Percentiles rank a stretch among this genome's conserved stretches.
phyloP scores from a whole-genome alignment of 2,797 vertebrate genomes.

The Pantherophis alleghaniensis region DNA sequence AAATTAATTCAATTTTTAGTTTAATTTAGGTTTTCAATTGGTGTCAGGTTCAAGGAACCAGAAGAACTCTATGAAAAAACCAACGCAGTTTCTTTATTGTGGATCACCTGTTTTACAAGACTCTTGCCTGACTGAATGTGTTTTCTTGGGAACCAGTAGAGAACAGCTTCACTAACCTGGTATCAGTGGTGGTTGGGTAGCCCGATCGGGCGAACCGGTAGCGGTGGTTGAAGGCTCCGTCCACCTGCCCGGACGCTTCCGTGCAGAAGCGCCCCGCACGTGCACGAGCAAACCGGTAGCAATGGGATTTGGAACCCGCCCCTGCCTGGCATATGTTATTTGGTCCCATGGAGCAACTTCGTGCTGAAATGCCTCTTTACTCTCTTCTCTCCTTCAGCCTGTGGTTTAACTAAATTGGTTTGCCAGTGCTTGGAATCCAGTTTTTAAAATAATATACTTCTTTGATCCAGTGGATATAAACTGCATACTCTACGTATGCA shows the following conservation, averaged over 20 bases:
- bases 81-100: neutral
- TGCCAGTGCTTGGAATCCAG: neutral
- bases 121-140: neutral
- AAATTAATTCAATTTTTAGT: neutral
- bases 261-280: no score
- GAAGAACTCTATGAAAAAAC: neutral
- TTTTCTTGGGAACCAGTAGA: neutral
- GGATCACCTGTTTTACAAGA: neutral
- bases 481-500: neutral
- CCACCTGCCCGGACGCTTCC: no score
- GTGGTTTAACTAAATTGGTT: neutral
- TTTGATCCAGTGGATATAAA: neutral
- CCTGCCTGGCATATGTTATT: neutral
- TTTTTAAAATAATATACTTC: neutral
- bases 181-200: no score
- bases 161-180: neutral
- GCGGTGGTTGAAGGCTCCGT: no score
- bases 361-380: neutral
- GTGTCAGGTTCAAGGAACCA: neutral
- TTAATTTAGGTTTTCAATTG: neutral
- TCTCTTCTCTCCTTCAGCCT: neutral
- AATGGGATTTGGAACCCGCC: no score
- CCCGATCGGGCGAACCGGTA: no score
- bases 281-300: no score
- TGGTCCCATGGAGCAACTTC: neutral